These are phyloP conservation scores for Heliconius congener DNA, from an alignment of 1,140 invertebrate species.

Conservation along the genomic window DNA sequence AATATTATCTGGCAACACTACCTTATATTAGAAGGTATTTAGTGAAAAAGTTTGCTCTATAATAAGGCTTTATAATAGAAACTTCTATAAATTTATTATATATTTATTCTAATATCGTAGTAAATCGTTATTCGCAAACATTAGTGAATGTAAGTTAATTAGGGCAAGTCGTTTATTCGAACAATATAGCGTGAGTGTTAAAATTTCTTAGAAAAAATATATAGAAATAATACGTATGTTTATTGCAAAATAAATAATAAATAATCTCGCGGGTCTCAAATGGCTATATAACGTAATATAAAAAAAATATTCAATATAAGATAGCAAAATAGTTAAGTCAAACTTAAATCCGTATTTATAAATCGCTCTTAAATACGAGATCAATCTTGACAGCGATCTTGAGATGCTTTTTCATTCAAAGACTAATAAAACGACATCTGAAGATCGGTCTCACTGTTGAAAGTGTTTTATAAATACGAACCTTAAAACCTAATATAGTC, in stretches of 20 bases:
- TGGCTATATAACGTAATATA: background rate
- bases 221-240: background rate
- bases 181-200: background rate
- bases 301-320: background rate
- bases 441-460: too few relatives aligned
- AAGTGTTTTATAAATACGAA: too few relatives aligned
- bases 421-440: too few relatives aligned
- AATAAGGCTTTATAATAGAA: background rate
- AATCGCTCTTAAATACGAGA: too few relatives aligned
- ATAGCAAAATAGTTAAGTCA: background rate
- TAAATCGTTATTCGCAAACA: background rate
- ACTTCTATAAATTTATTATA: background rate
- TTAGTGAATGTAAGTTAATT: background rate
- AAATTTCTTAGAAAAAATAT: background rate
- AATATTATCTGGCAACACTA: background rate
- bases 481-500: background rate
- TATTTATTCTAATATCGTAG: background rate
- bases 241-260: background rate
- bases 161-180: background rate
- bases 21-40: background rate
- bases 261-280: background rate
- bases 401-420: too few relatives aligned
- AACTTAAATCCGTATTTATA: background rate
- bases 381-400: too few relatives aligned
- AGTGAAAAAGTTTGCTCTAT: background rate